phyloP scores from a whole-genome alignment of 2,888 invertebrate species.

The Drosophila birchii region DNA sequence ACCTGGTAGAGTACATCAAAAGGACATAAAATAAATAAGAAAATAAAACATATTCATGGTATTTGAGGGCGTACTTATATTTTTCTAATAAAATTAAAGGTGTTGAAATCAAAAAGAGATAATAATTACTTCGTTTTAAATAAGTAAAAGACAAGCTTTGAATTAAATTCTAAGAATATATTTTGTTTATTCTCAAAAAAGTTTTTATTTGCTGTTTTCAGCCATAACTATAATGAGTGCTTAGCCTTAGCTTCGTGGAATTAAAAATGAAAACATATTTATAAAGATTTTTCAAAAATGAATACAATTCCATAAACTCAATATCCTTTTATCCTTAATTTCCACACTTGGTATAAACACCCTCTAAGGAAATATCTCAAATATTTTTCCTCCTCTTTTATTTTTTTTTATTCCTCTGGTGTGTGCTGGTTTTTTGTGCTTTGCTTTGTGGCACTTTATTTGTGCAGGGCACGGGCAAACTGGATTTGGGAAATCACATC shows the following conservation, averaged over 20 bases:
- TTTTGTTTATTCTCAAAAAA: too few species aligned
- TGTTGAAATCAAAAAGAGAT: not conserved
- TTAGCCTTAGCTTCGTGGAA: too few species aligned
- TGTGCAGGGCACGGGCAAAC: constrained; percentile 71
- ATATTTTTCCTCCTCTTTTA: constrained; percentile 48
- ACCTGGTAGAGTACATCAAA: constrained; percentile 1
- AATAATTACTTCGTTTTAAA: too few species aligned
- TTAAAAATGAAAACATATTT: too few species aligned
- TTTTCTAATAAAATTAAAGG: not conserved
- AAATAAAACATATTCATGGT: not conserved
- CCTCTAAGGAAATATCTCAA: constrained; percentile 69
- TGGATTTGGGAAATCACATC: constrained; percentile 75
- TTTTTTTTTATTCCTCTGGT: constrained; percentile 24
- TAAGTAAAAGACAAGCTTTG: too few species aligned
- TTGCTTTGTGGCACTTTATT: constrained; percentile 65
- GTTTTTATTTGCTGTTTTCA: too few species aligned
- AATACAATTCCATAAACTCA: not conserved
- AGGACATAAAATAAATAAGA: not conserved
- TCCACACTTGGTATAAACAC: constrained; percentile 14
- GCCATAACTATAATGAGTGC: too few species aligned
- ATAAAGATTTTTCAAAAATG: not conserved
- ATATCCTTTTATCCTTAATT: not conserved
- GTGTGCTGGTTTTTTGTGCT: constrained; percentile 24
- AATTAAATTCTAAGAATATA: too few species aligned
- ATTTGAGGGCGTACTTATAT: not conserved